A percentile compares a stretch with the other conserved stretches of the same genome.
Conservation (phyloP, 2,888 invertebrate genomes). For the Calliscelio sp. region DNA sequence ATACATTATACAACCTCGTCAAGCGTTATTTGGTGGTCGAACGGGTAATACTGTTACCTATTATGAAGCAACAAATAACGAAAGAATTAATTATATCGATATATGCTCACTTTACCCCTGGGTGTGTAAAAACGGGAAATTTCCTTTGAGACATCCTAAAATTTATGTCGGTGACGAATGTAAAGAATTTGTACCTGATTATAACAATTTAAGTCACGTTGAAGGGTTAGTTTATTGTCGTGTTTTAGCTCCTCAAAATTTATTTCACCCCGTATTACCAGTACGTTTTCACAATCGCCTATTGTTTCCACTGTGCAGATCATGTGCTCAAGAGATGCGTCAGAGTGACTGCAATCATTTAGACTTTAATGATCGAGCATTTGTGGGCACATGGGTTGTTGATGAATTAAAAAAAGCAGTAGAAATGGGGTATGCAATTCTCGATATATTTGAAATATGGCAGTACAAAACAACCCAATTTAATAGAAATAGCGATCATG, state of each 20-base stretch:
- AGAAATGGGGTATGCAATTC: slow-evolving; percentile 79
- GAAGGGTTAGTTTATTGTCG: slow-evolving; percentile 36
- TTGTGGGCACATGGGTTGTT: slow-evolving; percentile 81
- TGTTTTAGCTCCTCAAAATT: slow-evolving; percentile 64
- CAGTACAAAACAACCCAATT: slow-evolving; percentile 78
- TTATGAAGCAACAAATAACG: neutral
- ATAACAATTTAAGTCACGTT: slow-evolving; percentile 5
- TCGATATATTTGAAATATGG: slow-evolving; percentile 81
- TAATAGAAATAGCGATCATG: slow-evolving; percentile 8
- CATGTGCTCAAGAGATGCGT: slow-evolving; percentile 77
- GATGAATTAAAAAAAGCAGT: slow-evolving; percentile 81
- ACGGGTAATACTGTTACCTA: slow-evolving; percentile 7
- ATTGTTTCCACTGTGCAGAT: slow-evolving; percentile 81
- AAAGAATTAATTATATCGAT: slow-evolving; percentile 30
- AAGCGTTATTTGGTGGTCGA: slow-evolving; percentile 43
- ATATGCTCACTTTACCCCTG: slow-evolving; percentile 13
- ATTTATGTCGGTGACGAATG: neutral
- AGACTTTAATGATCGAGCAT: slow-evolving; percentile 71
- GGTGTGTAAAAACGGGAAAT: slow-evolving; percentile 15
- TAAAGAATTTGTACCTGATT: neutral
- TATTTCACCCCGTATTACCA: slow-evolving; percentile 34
- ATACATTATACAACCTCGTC: neutral
- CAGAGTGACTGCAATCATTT: slow-evolving; percentile 73
- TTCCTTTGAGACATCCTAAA: slow-evolving; percentile 13
- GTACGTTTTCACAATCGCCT: slow-evolving; percentile 77